Conservation (phyloP, 2,888 invertebrate genomes). For the Melolontha melolontha region DNA sequence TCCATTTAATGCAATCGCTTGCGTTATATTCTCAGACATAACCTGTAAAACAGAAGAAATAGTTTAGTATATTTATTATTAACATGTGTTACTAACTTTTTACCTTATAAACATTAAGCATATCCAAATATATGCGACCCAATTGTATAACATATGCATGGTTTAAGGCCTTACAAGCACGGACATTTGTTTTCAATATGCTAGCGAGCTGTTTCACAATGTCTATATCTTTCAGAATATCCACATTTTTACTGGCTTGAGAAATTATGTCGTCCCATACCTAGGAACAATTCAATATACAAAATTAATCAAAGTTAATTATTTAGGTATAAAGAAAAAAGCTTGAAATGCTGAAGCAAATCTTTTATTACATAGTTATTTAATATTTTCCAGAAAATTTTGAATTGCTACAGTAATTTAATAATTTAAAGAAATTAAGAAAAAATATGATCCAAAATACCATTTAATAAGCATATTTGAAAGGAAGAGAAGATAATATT, state of each 20-base stretch:
- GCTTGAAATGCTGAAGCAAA: too few species aligned
- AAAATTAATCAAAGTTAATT: too few species aligned
- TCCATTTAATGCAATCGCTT: conserved; percentile 94
- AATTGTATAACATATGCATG: conserved; percentile 96
- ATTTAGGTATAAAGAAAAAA: too few species aligned
- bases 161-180: conserved; percentile 98
- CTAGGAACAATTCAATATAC: conserved; percentile 48
- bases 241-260: conserved; percentile 96
- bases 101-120: conserved; percentile 99
- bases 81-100: conserved; percentile 24
- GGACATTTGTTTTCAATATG: conserved; percentile 98
- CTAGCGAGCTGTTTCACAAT: conserved; percentile 97
- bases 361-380: too few species aligned
- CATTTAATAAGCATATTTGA: too few species aligned
- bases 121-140: conserved; percentile 97
- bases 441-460: too few species aligned
- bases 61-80: not conserved
- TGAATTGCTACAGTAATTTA: too few species aligned
- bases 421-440: not conserved
- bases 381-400: too few species aligned
- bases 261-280: conserved; percentile 98
- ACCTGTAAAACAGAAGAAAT: conserved; percentile 54
- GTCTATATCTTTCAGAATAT: conserved; percentile 94
- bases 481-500: too few species aligned
- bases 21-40: conserved; percentile 94